These are phyloP conservation scores for Tetramorium simillimum DNA, from an alignment of 1,140 invertebrate species.

Conservation along the genomic window DNA sequence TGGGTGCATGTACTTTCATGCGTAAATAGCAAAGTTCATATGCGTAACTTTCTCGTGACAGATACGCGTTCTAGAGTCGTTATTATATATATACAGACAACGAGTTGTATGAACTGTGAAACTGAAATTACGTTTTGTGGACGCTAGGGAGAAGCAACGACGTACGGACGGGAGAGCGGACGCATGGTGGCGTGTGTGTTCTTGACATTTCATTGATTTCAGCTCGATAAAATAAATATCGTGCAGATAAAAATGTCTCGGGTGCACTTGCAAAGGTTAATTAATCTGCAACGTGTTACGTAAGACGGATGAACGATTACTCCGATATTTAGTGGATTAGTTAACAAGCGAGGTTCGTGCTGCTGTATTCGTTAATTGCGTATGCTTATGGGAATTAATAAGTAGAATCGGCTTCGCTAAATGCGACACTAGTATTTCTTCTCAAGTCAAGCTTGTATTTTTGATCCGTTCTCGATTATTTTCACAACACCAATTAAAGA, in stretches of 20 bases:
- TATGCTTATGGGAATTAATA: background rate
- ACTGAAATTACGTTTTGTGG: slow-evolving; percentile 41
- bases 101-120: slow-evolving; percentile 40
- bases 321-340: background rate
- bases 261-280: slow-evolving; percentile 27
- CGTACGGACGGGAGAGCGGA: background rate
- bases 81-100: background rate
- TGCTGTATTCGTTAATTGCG: background rate
- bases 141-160: slow-evolving; percentile 5
- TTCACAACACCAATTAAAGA: background rate
- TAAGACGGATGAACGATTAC: slow-evolving; percentile 1
- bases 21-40: background rate
- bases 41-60: slow-evolving; percentile 17
- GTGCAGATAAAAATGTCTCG: slow-evolving; percentile 5
- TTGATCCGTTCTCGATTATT: background rate
- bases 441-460: background rate
- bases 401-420: background rate
- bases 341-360: background rate
- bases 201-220: slow-evolving; percentile 39
- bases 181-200: background rate
- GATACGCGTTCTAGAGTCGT: background rate
- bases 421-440: background rate
- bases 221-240: slow-evolving; percentile 55
- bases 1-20: background rate
- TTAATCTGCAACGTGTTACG: slow-evolving; percentile 40